These are phyloP conservation scores for Nothoprocta pentlandii DNA, from an alignment of 2,113 vertebrate genomes.

Conservation along the genomic window DNA sequence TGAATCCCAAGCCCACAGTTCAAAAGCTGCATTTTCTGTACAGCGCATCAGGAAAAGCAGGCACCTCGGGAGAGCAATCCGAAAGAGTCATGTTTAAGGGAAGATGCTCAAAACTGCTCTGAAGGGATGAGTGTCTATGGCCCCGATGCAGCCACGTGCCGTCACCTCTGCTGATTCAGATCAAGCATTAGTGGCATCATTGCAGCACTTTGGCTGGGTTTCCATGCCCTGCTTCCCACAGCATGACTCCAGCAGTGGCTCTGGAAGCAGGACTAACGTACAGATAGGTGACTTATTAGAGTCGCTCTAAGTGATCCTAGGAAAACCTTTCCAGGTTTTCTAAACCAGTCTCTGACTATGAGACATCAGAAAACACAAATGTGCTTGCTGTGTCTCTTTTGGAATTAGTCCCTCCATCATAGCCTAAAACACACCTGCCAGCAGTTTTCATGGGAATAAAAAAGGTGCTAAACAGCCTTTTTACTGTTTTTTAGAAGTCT, in stretches of 20 bases:
- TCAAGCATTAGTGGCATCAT: background rate
- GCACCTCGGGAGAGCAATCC: background rate
- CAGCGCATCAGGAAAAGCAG: background rate
- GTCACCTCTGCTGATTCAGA: background rate
- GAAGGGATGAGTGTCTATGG: background rate
- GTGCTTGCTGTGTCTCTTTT: background rate
- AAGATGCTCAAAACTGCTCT: background rate
- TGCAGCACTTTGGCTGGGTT: background rate
- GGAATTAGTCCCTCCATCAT: background rate
- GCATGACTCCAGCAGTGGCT: background rate
- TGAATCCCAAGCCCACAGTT: background rate
- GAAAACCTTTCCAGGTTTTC: background rate
- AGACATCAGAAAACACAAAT: background rate
- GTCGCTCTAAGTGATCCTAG: background rate
- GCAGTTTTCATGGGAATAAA: background rate
- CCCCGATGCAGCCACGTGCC: too few species aligned
- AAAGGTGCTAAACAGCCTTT: background rate
- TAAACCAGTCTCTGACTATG: accelerated
- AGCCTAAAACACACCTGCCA: background rate
- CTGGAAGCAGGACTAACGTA: background rate
- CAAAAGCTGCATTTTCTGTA: background rate
- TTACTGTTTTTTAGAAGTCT: background rate
- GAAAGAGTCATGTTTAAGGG: background rate
- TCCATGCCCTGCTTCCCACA: background rate
- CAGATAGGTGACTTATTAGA: too few species aligned